Percentiles rank a stretch among this genome's conserved stretches.
Conservation (phyloP, 2,888 invertebrate genomes). For the Athripsodes cinereus region DNA sequence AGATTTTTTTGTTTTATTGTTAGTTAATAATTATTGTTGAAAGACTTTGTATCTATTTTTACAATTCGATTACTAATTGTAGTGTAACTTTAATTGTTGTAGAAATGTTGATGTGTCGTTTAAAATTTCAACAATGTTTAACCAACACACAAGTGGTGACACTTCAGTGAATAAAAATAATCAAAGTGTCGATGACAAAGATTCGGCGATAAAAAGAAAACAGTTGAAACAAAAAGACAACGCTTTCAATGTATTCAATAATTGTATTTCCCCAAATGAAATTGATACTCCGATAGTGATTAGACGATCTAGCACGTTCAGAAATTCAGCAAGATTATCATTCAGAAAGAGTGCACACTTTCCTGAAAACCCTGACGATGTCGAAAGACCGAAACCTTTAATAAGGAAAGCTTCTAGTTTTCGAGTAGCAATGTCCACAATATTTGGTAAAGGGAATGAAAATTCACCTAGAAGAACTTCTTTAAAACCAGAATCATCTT, state of each 20-base stretch:
- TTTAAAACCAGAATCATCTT: neutral
- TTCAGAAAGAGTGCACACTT: conserved; percentile 3
- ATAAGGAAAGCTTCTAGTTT: conserved; percentile 9
- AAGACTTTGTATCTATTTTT: no score
- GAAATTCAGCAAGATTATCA: neutral
- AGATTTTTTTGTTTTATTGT: no score
- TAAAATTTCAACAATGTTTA: neutral
- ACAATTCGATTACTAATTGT: no score
- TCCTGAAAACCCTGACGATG: neutral
- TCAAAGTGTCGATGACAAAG: neutral
- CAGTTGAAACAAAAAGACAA: neutral
- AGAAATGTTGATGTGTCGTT: neutral
- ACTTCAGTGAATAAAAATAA: neutral
- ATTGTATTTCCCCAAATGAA: neutral
- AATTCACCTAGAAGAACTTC: neutral
- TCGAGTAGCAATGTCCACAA: neutral
- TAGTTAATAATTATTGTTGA: no score
- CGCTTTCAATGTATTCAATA: neutral
- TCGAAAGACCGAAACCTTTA: neutral
- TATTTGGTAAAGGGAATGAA: neutral
- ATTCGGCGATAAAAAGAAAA: neutral
- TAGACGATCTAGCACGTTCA: neutral
- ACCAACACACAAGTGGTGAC: neutral
- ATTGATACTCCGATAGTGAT: neutral
- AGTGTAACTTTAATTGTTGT: neutral